Evolutionary conservation across 2,113 vertebrate species (phyloP).

Genomic region (Nettapus auritus): DNA sequence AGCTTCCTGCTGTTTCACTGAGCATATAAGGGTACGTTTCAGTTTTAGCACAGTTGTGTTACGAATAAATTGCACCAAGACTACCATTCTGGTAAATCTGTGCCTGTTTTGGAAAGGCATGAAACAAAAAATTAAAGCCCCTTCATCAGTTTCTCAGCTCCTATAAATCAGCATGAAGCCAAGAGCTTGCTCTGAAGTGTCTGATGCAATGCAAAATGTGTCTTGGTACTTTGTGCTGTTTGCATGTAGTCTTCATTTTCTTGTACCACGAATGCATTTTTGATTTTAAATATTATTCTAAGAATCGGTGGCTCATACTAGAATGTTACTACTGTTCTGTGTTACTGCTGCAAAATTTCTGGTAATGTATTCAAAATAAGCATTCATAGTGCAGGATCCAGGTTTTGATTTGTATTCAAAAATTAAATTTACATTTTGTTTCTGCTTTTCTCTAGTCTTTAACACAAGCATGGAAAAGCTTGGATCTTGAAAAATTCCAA

Average conservation of each 20-base stretch:
- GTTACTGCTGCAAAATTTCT: background rate
- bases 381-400: background rate
- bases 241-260: background rate
- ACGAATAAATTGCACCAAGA: background rate
- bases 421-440: background rate
- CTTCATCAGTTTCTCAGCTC: background rate
- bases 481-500: background rate
- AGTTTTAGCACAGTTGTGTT: background rate
- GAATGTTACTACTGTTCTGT: background rate
- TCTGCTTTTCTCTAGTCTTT: background rate
- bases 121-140: background rate
- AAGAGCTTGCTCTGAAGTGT: background rate
- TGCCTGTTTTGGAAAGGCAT: background rate
- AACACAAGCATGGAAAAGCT: background rate
- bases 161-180: background rate
- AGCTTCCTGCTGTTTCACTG: background rate
- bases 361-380: background rate
- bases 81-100: background rate
- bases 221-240: background rate
- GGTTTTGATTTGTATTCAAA: background rate
- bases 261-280: background rate
- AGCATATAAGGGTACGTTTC: background rate
- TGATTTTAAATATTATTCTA: background rate
- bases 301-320: background rate
- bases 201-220: background rate